Percentiles rank a stretch among this genome's conserved stretches.
Conservation (phyloP, 2,113 vertebrate species). For the Apodemus sylvaticus region DNA sequence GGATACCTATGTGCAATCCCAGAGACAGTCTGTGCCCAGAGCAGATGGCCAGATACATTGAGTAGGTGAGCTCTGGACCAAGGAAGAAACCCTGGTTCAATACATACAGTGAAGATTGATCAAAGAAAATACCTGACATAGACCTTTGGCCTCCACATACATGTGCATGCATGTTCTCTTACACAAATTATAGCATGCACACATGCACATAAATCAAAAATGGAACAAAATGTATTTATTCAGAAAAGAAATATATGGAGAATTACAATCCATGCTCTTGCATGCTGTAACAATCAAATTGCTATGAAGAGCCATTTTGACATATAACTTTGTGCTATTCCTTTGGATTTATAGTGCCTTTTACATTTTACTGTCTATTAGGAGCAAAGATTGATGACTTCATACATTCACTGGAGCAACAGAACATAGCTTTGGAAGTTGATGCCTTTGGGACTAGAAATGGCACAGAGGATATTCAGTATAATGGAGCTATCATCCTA, state of each 20-base stretch:
- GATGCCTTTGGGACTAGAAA: constrained; percentile 79
- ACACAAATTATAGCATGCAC: not conserved
- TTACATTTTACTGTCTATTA: constrained; percentile 66
- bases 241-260: not conserved
- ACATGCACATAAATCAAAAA: not conserved
- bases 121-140: not conserved
- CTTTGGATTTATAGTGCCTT: not conserved
- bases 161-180: not conserved
- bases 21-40: not conserved
- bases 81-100: not conserved
- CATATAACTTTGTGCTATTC: no score
- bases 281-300: no score
- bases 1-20: not conserved
- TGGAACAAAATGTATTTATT: not conserved
- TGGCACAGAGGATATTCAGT: constrained; percentile 84
- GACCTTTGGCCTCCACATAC: not conserved
- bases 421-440: constrained; percentile 90
- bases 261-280: not conserved
- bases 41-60: not conserved
- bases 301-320: not conserved
- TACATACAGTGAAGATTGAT: not conserved
- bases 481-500: constrained; percentile 91
- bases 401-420: constrained; percentile 86
- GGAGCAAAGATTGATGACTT: constrained; percentile 89
- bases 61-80: not conserved